Percentiles rank a stretch among this genome's conserved stretches.
phyloP scores from a whole-genome alignment of 2,113 vertebrate genomes.

The Vulpes ferrilata region DNA sequence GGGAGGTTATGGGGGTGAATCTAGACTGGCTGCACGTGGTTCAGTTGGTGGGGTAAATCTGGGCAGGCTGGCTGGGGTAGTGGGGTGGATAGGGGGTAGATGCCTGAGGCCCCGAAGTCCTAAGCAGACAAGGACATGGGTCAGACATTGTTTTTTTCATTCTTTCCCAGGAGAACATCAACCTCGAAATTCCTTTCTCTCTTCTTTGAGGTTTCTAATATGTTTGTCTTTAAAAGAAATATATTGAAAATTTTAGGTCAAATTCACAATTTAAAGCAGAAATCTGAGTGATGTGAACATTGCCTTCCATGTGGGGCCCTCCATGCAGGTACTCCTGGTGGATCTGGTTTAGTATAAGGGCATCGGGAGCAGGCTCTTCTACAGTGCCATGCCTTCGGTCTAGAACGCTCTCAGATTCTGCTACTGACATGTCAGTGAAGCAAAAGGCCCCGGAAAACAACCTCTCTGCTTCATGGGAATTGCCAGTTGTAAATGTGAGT shows the following conservation, averaged over 20 bases:
- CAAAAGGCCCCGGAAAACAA: conserved; percentile 68
- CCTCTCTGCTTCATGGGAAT: conserved; percentile 89
- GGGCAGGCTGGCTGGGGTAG: background rate
- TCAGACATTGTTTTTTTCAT: background rate
- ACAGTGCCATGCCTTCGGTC: background rate
- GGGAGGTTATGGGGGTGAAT: background rate
- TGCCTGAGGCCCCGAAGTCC: background rate
- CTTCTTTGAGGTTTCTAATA: background rate
- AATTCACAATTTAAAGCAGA: background rate
- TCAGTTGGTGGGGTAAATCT: background rate
- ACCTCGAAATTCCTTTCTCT: background rate
- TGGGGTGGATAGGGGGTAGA: too few species aligned
- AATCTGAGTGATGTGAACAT: fast-evolving
- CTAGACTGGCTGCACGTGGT: too few species aligned
- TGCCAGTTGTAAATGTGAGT: conserved; percentile 80
- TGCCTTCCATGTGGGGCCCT: background rate
- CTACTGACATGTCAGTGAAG: conserved; percentile 60
- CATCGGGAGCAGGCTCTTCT: background rate
- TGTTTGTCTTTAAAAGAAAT: background rate
- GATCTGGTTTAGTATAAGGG: background rate
- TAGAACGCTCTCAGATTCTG: conserved; percentile 21
- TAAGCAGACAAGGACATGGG: background rate
- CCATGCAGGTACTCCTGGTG: background rate
- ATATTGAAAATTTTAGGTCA: background rate
- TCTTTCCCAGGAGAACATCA: background rate